These are phyloP conservation scores for Scaptodrosophila lebanonensis DNA, from an alignment of 1,140 invertebrate genomes.

Conservation along the genomic window DNA sequence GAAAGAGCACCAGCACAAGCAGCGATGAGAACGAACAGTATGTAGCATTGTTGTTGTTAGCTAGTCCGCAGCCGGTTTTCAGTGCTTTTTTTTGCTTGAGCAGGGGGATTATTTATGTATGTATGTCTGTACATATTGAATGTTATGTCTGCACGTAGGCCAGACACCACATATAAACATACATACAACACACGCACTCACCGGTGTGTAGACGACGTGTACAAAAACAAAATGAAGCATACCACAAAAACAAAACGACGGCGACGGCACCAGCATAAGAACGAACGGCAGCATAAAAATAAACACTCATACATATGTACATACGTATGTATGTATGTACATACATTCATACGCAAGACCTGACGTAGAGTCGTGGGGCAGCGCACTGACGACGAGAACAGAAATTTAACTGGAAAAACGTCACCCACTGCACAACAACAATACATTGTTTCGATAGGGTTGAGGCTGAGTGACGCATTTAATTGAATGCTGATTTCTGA, in stretches of 20 bases:
- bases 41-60: constrained; percentile 35
- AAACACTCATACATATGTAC: constrained; percentile 35
- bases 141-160: constrained; percentile 64
- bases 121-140: constrained; percentile 15
- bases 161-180: constrained; percentile 54
- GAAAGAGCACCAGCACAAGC: constrained; percentile 9
- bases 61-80: constrained; percentile 60
- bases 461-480: constrained; percentile 24
- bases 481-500: constrained; percentile 10
- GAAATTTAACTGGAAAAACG: constrained; percentile 60
- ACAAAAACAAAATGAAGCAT: constrained; percentile 43
- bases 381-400: constrained; percentile 23
- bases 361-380: constrained; percentile 14
- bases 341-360: constrained; percentile 9
- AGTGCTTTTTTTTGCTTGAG: constrained; percentile 55
- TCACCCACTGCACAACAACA: constrained; percentile 40
- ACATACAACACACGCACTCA: constrained; percentile 12
- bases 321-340: constrained; percentile 9
- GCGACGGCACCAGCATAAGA: constrained; percentile 33
- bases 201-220: constrained; percentile 30
- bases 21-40: constrained; percentile 28
- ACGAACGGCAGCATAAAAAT: constrained; percentile 66
- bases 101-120: constrained; percentile 34
- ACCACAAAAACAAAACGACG: too few species aligned
- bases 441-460: too few species aligned